These are phyloP conservation scores for Cheilosia vernalis DNA, from an alignment of 2,888 invertebrate genomes.

Conservation along the genomic window DNA sequence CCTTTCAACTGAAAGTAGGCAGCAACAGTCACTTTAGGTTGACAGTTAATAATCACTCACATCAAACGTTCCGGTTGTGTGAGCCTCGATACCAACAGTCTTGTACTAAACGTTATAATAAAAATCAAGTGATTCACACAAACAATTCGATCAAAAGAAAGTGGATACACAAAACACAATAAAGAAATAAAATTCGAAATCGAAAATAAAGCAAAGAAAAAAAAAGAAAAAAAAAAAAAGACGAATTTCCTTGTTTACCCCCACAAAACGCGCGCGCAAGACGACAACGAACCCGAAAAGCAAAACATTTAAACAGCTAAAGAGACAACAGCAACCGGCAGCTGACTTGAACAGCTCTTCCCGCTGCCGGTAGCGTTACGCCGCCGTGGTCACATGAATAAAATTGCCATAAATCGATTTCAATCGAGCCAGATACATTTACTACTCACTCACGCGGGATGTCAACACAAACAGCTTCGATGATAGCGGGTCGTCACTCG, in stretches of 20 bases:
- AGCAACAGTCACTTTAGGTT: background rate
- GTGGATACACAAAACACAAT: slow-evolving; percentile 35
- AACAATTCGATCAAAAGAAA: slow-evolving; percentile 72
- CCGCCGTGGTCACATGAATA: slow-evolving; percentile 71
- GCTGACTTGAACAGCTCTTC: slow-evolving; percentile 50
- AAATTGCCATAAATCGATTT: slow-evolving; percentile 74
- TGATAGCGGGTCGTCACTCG: slow-evolving; percentile 3
- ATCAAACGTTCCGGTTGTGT: slow-evolving; percentile 27
- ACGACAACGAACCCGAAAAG: slow-evolving; percentile 54
- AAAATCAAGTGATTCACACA: slow-evolving; percentile 66
- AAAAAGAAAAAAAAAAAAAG: slow-evolving; percentile 1
- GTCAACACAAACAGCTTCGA: slow-evolving; percentile 16
- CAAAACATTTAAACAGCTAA: slow-evolving; percentile 32
- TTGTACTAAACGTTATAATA: slow-evolving; percentile 63
- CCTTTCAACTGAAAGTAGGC: background rate
- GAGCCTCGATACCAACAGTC: slow-evolving; percentile 67
- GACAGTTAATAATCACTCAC: slow-evolving; percentile 46
- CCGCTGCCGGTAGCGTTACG: slow-evolving; percentile 57
- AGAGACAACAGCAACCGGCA: slow-evolving; percentile 31
- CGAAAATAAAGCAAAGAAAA: slow-evolving; percentile 25
- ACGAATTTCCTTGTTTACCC: slow-evolving; percentile 47
- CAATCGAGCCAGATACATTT: slow-evolving; percentile 46
- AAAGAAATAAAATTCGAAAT: slow-evolving; percentile 36
- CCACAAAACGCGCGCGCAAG: slow-evolving; percentile 31
- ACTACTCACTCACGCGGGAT: slow-evolving; percentile 21